Conservation (phyloP, 1,140 invertebrate genomes). For the Fopius arisanus region DNA sequence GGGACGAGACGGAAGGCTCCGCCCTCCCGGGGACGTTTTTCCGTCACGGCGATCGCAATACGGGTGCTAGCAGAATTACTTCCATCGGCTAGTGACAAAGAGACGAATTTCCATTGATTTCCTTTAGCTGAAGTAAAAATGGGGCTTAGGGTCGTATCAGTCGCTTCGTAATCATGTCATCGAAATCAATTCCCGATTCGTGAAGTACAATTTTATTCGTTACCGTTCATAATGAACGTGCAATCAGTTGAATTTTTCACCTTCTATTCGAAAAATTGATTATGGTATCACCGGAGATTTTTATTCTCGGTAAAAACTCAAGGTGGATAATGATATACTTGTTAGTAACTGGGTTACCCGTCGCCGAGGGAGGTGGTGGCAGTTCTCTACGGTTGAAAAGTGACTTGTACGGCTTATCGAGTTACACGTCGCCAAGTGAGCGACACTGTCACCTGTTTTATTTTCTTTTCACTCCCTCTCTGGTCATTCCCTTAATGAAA, state of each 20-base stretch:
- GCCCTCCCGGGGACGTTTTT: neutral
- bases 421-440: constrained; percentile 8
- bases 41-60: neutral
- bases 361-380: constrained; percentile 4
- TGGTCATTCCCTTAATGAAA: constrained; percentile 2
- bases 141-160: too few species aligned
- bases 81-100: neutral
- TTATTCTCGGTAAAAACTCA: neutral
- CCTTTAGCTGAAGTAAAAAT: too few species aligned
- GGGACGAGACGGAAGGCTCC: neutral
- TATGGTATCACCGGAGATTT: neutral
- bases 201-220: too few species aligned
- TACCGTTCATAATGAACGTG: too few species aligned
- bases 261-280: neutral
- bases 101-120: too few species aligned
- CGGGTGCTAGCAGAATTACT: neutral
- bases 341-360: constrained; percentile 3
- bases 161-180: too few species aligned
- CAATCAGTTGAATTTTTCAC: neutral
- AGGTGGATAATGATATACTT: constrained; percentile 11
- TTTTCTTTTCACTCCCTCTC: neutral
- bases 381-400: constrained; percentile 8
- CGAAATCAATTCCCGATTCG: too few species aligned
- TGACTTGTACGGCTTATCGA: constrained; percentile 11
- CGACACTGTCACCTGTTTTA: neutral